Evolutionary conservation across 2,113 vertebrate genomes (phyloP).

Genomic region (Archocentrus centrarchus): DNA sequence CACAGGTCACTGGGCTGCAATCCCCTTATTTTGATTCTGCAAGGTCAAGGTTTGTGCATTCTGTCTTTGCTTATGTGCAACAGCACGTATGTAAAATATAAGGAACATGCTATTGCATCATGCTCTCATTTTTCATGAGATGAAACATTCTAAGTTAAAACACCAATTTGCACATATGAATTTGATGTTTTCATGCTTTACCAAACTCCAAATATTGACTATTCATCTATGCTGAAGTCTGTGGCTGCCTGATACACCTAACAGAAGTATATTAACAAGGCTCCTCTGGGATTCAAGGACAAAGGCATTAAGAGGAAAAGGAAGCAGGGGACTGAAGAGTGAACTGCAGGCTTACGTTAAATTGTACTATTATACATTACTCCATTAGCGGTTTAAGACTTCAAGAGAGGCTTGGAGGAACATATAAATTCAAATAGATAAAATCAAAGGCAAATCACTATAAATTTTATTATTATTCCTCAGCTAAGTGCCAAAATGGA

Average conservation of each 20-base stretch:
- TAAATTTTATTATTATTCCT: slow-evolving; percentile 31
- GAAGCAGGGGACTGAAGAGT: slow-evolving; percentile 32
- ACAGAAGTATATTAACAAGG: slow-evolving; percentile 73
- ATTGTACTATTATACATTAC: slow-evolving; percentile 51
- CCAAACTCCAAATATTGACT: slow-evolving; percentile 71
- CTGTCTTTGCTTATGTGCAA: slow-evolving; percentile 2
- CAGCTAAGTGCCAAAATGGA: slow-evolving; percentile 40
- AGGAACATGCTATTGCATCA: background rate
- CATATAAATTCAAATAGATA: slow-evolving; percentile 63
- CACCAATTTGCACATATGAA: slow-evolving; percentile 21
- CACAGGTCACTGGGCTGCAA: slow-evolving; percentile 62
- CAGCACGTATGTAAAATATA: slow-evolving; percentile 30
- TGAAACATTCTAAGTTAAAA: background rate
- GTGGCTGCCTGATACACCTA: slow-evolving; percentile 67
- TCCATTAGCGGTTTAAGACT: slow-evolving; percentile 41
- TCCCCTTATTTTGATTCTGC: slow-evolving; percentile 52
- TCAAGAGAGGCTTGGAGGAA: slow-evolving; percentile 55
- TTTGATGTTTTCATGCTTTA: slow-evolving; percentile 43
- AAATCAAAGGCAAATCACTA: slow-evolving; percentile 68
- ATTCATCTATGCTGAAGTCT: slow-evolving; percentile 72
- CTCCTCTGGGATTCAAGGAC: slow-evolving; percentile 73
- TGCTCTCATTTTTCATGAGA: slow-evolving; percentile 7
- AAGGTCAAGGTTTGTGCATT: slow-evolving; percentile 65
- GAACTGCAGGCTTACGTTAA: slow-evolving; percentile 34
- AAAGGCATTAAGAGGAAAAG: slow-evolving; percentile 67